These are phyloP conservation scores for Octopus bimaculoides DNA, from an alignment of 1,140 invertebrate genomes.

Conservation along the genomic window DNA sequence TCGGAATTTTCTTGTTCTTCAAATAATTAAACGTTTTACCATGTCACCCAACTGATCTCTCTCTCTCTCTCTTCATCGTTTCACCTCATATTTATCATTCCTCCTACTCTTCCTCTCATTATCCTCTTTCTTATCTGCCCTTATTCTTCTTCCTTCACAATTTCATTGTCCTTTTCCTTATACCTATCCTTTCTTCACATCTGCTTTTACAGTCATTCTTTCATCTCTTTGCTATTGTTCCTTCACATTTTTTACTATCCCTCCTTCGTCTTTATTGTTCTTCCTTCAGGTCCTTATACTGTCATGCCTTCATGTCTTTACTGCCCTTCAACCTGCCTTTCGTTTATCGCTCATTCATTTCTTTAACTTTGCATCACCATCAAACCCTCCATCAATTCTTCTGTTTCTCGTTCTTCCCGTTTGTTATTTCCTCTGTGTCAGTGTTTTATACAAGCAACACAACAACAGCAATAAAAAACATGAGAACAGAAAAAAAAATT, in stretches of 20 bases:
- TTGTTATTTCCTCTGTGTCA: too few relatives aligned
- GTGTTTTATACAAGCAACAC: too few relatives aligned
- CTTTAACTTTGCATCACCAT: too few relatives aligned
- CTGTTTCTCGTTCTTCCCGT: too few relatives aligned
- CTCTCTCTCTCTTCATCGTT: slow-evolving; percentile 15
- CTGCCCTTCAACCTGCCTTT: too few relatives aligned
- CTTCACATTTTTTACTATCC: not conserved
- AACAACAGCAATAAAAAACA: too few relatives aligned
- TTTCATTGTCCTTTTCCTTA: not conserved
- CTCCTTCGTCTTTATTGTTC: not conserved
- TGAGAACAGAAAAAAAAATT: too few relatives aligned
- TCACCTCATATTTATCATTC: slow-evolving; percentile 16
- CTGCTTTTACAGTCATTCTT: not conserved
- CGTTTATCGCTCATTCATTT: too few relatives aligned
- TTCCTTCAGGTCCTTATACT: not conserved
- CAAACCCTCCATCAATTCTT: too few relatives aligned
- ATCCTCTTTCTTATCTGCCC: slow-evolving; percentile 13
- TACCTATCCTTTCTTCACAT: not conserved
- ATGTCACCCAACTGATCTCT: too few relatives aligned
- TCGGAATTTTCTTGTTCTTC: too few relatives aligned
- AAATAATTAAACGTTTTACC: too few relatives aligned
- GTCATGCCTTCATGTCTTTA: not conserved
- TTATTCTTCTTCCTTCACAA: not conserved
- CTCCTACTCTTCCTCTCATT: not conserved
- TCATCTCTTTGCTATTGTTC: not conserved